Percentiles rank a stretch among this genome's conserved stretches.
Conservation (phyloP, 2,113 vertebrate species). For the Australoheros scitulus region DNA sequence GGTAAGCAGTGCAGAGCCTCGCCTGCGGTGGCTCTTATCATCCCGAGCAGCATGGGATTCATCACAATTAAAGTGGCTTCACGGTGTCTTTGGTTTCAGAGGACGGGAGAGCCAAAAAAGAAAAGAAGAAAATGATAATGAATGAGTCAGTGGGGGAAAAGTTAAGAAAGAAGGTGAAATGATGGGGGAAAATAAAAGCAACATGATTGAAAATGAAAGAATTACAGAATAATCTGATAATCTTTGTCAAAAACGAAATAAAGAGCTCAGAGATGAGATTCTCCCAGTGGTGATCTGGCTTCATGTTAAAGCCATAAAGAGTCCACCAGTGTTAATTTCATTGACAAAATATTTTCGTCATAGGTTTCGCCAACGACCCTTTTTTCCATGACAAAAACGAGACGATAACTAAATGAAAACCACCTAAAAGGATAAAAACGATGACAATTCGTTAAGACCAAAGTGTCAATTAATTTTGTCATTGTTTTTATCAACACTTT, state of each 20-base stretch:
- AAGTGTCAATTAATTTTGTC: too few species aligned
- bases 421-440: too few species aligned
- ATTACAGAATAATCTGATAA: not conserved
- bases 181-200: not conserved
- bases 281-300: not conserved
- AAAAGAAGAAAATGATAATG: conserved; percentile 15
- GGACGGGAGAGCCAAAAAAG: not conserved
- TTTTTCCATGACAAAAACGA: too few species aligned
- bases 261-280: not conserved
- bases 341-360: too few species aligned
- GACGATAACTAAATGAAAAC: too few species aligned
- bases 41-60: conserved; percentile 51
- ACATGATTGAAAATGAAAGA: not conserved
- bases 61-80: conserved; percentile 47
- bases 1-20: conserved; percentile 28
- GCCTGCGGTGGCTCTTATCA: conserved; percentile 57
- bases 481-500: too few species aligned
- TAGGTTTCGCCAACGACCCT: too few species aligned
- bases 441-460: too few species aligned
- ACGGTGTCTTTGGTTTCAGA: conserved; percentile 28
- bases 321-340: not conserved
- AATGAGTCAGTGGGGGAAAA: not conserved
- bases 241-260: not conserved
- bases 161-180: not conserved
- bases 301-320: not conserved